phyloP scores from a whole-genome alignment of 2,113 vertebrate genomes.

The Todiramphus chloris region DNA sequence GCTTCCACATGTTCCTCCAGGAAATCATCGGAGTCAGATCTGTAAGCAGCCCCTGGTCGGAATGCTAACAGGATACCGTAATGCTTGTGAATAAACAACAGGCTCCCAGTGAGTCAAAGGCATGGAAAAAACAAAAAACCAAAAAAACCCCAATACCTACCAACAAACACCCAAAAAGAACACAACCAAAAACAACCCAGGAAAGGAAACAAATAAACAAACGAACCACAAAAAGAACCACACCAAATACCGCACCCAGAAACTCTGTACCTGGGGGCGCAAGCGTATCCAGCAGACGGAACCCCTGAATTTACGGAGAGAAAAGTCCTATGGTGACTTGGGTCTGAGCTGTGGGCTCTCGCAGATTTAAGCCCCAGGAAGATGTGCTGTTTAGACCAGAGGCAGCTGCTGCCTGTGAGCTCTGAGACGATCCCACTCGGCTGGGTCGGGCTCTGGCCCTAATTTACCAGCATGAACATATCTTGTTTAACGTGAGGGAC shows the following conservation, averaged over 20 bases:
- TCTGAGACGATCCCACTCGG: neutral
- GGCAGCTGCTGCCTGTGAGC: neutral
- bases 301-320: neutral
- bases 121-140: neutral
- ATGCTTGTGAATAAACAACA: constrained; percentile 71
- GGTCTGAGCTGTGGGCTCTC: neutral
- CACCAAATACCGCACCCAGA: neutral
- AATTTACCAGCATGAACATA: neutral
- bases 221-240: neutral
- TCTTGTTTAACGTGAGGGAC: neutral
- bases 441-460: neutral
- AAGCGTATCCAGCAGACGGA: neutral
- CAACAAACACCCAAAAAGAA: neutral
- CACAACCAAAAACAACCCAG: neutral
- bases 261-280: neutral
- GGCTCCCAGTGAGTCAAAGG: neutral
- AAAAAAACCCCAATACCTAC: neutral
- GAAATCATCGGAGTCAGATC: constrained; percentile 77
- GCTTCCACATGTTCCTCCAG: constrained; percentile 94
- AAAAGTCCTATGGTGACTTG: neutral
- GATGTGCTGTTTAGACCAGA: neutral
- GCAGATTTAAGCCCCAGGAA: neutral
- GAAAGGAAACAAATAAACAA: neutral
- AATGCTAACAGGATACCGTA: constrained; percentile 83
- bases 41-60: constrained; percentile 87